Base-by-base conservation (phyloP, 2,797 vertebrate genomes). In the Coendou prehensilis region DNA sequence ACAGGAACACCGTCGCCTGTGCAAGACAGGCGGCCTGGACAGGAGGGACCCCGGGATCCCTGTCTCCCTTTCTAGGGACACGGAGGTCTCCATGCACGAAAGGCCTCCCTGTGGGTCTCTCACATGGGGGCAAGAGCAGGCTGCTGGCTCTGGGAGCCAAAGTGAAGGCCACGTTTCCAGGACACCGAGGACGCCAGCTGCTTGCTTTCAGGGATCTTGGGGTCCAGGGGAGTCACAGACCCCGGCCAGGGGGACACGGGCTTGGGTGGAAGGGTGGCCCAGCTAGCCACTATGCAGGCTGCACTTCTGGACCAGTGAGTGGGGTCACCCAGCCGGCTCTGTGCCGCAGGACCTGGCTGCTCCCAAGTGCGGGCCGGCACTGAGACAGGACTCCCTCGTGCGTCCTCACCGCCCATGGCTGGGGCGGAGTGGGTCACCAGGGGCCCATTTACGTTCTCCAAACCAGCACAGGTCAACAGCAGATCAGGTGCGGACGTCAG, bases 161-260 rank as follows among this genome's bases (percentile, higher is more conserved):
- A 54, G 52, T 13, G 50, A 50, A 26, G 52, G n/a, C 7, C 0
- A 0, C 0, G 3, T 28, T 41, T 3, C 20, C 41, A 50, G 57
- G 20, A 5, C 20, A 23, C 22, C 30, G 56, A 18, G 54, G 52
- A 64, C 3, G 1, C 30, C 91, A n/a, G 82, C 50, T 23, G n/a
- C 20, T 63, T 23, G 54, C 1, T 9, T 45, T 30, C 3, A 15
- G 59, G 50, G 56, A 23, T 15, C 1, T 1, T 0, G 10, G 37
- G 89, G 13, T 6, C 28, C 28, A 14, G 52, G 37, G 54, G 23
- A 64, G 13, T 78, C 57, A 28, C 41, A 3, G 54, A 13, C 71
- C 47, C 50, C 20, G 5, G 26, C 28, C n/a, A 45, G 30, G 50
- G 10, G 17, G 57, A 33, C 26, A 5, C 9, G 47, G 73, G 64